phyloP scores from a whole-genome alignment of 2,113 vertebrate genomes.

The Petroica traversi region DNA sequence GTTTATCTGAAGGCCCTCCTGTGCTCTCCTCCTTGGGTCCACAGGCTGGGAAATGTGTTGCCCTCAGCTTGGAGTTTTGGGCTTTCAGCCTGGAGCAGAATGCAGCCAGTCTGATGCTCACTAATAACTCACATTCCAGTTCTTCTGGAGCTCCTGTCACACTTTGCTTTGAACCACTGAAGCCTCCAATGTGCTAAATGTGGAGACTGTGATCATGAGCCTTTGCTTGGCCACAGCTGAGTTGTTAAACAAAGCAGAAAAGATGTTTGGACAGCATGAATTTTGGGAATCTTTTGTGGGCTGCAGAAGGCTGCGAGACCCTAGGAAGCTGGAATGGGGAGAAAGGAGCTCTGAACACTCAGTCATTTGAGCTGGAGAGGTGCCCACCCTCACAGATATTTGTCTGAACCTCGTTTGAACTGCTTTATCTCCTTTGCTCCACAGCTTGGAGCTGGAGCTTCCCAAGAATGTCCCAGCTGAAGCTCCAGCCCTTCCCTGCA shows the following conservation, averaged over 20 bases:
- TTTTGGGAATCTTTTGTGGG: not conserved
- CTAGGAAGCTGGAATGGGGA: not conserved
- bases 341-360: not conserved
- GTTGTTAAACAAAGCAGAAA: slow-evolving; percentile 1
- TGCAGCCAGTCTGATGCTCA: not conserved
- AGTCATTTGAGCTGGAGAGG: not conserved
- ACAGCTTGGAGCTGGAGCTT: not conserved
- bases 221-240: not conserved
- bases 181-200: not conserved
- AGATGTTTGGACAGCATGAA: slow-evolving; percentile 1
- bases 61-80: not conserved
- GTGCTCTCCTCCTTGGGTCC: not conserved
- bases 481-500: not conserved
- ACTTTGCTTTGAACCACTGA: not conserved
- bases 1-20: not conserved
- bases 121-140: not conserved
- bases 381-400: not conserved
- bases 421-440: not conserved
- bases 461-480: not conserved
- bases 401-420: slow-evolving; percentile 22
- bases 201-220: not conserved
- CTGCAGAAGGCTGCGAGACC: not conserved
- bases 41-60: not conserved
- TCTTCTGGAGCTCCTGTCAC: not conserved
- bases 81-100: not conserved